Conservation (phyloP, 1,140 invertebrate species). For the Pseudomyrmex dendroicus region DNA sequence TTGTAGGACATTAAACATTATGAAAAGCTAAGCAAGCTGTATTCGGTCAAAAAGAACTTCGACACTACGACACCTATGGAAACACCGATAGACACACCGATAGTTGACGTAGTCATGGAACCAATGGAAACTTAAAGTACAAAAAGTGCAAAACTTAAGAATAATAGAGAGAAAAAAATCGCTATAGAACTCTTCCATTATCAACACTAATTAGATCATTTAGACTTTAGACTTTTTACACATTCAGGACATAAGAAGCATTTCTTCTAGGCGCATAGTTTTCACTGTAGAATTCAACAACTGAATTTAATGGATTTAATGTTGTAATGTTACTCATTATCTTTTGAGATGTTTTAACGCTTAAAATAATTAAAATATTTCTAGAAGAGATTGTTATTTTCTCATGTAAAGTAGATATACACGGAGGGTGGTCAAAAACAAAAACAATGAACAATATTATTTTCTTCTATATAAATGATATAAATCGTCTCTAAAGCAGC, state of each 20-base stretch:
- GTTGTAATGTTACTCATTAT: neutral
- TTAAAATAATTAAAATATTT: too few relatives aligned
- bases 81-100: constrained; percentile 75
- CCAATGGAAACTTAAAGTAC: constrained; percentile 84
- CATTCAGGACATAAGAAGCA: neutral
- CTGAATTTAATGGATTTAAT: constrained; percentile 6
- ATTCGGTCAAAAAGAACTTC: constrained; percentile 83
- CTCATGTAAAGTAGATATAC: too few relatives aligned
- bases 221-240: constrained; percentile 25
- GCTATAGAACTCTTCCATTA: constrained; percentile 61
- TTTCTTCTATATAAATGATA: too few relatives aligned
- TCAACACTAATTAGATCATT: neutral
- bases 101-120: constrained; percentile 79
- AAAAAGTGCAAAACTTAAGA: constrained; percentile 21
- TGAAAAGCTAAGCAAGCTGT: constrained; percentile 86
- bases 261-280: constrained; percentile 12
- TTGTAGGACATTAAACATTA: constrained; percentile 86
- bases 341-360: too few relatives aligned
- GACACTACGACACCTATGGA: constrained; percentile 81
- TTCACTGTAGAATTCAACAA: constrained; percentile 9
- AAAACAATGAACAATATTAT: too few relatives aligned
- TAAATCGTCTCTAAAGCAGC: too few relatives aligned
- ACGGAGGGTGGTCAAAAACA: too few relatives aligned
- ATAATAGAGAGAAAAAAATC: constrained; percentile 7
- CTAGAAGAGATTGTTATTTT: too few relatives aligned